These are phyloP conservation scores for Ariolimax columbianus DNA, from an alignment of 2,888 invertebrate genomes.

Conservation along the genomic window DNA sequence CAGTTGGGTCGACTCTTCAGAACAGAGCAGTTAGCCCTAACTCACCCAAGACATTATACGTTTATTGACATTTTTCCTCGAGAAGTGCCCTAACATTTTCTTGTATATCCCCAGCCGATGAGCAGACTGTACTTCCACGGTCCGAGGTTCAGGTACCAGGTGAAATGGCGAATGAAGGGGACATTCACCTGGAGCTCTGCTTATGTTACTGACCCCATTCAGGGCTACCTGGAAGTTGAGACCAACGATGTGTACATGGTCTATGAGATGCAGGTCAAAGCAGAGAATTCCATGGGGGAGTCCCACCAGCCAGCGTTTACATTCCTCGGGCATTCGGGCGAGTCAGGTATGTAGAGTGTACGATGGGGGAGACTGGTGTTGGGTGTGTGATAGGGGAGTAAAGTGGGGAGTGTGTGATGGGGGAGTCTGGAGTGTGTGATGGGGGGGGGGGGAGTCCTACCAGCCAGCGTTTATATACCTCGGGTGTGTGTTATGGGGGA, in stretches of 20 bases:
- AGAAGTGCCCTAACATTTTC: neutral
- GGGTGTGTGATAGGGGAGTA: too few species aligned
- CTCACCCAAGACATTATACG: too few species aligned
- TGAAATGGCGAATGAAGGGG: slow-evolving; percentile 67
- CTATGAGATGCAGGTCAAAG: slow-evolving; percentile 71
- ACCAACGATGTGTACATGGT: slow-evolving; percentile 68
- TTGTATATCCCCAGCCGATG: slow-evolving; percentile 66
- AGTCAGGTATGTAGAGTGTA: slow-evolving; percentile 62
- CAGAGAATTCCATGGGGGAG: slow-evolving; percentile 69
- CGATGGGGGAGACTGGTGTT: too few species aligned
- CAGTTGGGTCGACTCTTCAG: too few species aligned
- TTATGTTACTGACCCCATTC: slow-evolving; percentile 62
- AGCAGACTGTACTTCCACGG: slow-evolving; percentile 69
- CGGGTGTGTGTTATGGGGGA: too few species aligned
- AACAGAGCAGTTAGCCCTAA: too few species aligned
- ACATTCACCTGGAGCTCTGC: slow-evolving; percentile 69
- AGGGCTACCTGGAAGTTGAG: slow-evolving; percentile 64
- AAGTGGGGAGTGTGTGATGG: too few species aligned
- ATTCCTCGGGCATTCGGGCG: slow-evolving; percentile 68
- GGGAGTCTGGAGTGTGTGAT: too few species aligned
- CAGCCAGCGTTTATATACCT: slow-evolving; percentile 69
- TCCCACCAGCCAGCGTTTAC: slow-evolving; percentile 70
- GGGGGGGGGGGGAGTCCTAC: slow-evolving; percentile 68
- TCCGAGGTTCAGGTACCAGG: slow-evolving; percentile 69
- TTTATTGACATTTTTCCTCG: too few species aligned